Evolutionary conservation across 2,113 vertebrate genomes (phyloP).

Genomic region (Syngnathoides biaculeatus): DNA sequence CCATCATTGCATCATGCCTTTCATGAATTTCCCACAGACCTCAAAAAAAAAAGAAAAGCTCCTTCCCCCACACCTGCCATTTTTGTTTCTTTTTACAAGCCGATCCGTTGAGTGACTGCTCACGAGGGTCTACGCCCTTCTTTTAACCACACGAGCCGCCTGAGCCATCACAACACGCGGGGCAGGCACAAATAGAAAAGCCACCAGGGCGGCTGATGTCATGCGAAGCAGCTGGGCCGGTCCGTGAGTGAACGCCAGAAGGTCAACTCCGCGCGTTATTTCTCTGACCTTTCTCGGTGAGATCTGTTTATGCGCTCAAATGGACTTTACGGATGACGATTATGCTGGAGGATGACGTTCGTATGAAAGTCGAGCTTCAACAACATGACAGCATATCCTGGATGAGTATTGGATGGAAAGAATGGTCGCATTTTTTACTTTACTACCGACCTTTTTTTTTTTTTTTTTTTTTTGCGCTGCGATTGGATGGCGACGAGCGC

Average conservation of each 20-base stretch:
- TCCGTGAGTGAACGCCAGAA: slow-evolving; percentile 13
- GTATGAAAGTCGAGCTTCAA: not conserved
- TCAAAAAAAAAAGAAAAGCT: too few relatives aligned
- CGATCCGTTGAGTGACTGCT: slow-evolving; percentile 51
- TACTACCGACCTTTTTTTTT: not conserved
- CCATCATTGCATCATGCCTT: not conserved
- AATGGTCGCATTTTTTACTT: not conserved
- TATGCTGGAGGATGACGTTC: not conserved
- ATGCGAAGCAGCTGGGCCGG: slow-evolving; percentile 31
- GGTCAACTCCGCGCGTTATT: slow-evolving; percentile 6
- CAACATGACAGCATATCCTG: not conserved
- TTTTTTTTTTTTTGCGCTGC: not conserved
- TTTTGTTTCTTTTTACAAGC: slow-evolving; percentile 18
- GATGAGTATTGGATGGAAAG: not conserved
- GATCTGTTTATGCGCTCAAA: slow-evolving; percentile 3
- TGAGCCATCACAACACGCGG: slow-evolving; percentile 27
- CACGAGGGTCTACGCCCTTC: slow-evolving; percentile 60
- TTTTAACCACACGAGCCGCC: slow-evolving; percentile 52
- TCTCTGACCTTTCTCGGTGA: slow-evolving; percentile 6
- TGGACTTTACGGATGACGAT: not conserved
- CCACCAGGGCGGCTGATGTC: slow-evolving; percentile 53
- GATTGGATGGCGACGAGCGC: not conserved
- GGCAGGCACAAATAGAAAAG: slow-evolving; percentile 53
- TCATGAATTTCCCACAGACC: not conserved
- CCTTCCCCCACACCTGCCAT: too few relatives aligned